Evolutionary conservation across 2,888 invertebrate species (phyloP).

Genomic region (Cylindroiulus punctatus): DNA sequence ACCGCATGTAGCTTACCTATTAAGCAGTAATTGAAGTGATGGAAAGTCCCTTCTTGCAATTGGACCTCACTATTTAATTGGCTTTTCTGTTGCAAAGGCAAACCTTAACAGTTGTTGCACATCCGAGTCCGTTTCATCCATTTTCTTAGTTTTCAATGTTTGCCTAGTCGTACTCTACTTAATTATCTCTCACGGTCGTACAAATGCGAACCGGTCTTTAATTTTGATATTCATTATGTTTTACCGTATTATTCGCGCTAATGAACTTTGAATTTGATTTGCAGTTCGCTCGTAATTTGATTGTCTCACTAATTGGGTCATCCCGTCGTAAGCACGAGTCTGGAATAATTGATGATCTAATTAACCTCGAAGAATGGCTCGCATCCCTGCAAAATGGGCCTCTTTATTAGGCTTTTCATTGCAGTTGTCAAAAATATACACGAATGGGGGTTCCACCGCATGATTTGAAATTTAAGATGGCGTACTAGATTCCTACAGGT

Average conservation of each 20-base stretch:
- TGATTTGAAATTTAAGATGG: neutral
- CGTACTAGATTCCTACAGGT: neutral
- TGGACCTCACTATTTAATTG: neutral
- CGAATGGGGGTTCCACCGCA: neutral
- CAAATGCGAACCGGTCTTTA: neutral
- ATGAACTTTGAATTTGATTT: slow-evolving; percentile 5
- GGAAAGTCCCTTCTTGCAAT: neutral
- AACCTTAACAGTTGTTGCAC: neutral
- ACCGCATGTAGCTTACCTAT: slow-evolving; percentile 1
- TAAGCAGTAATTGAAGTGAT: slow-evolving; percentile 3
- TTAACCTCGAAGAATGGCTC: slow-evolving; percentile 14
- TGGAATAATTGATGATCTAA: slow-evolving; percentile 21
- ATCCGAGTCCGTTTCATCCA: neutral
- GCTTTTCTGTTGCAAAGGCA: neutral
- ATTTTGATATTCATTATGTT: slow-evolving; percentile 2
- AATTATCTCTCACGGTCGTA: neutral
- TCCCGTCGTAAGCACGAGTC: neutral
- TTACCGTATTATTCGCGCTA: neutral
- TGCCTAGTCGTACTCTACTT: neutral
- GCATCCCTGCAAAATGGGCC: neutral
- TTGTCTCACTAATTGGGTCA: slow-evolving; percentile 28
- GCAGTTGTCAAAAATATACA: neutral
- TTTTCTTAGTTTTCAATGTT: neutral
- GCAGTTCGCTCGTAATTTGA: neutral
- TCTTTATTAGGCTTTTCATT: neutral